Evolutionary conservation across 2,888 invertebrate species (phyloP).

Genomic region (Drosophila leonis): DNA sequence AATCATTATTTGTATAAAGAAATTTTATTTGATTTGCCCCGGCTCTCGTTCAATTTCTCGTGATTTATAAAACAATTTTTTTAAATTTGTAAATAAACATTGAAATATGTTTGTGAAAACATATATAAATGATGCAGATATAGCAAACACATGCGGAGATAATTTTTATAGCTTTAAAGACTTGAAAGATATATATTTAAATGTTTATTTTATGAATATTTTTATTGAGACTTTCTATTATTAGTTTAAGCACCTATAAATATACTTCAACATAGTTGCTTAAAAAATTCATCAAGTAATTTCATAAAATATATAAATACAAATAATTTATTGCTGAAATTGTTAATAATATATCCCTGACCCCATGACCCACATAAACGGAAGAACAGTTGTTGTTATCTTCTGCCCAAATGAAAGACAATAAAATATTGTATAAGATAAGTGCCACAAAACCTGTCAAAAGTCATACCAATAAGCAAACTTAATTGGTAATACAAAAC

Average conservation of each 20-base stretch:
- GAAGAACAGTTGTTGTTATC: slow-evolving; percentile 45
- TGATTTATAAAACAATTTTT: slow-evolving; percentile 6
- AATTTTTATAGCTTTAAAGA: no score
- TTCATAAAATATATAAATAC: background rate
- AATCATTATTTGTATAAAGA: slow-evolving; percentile 24
- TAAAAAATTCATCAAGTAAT: background rate
- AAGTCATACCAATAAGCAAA: slow-evolving; percentile 51
- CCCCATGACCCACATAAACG: slow-evolving; percentile 63
- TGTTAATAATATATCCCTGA: background rate
- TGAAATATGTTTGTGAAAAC: background rate
- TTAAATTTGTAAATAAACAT: slow-evolving; percentile 20
- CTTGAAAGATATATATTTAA: background rate
- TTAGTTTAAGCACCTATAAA: background rate
- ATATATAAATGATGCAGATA: background rate
- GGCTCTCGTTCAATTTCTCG: slow-evolving; percentile 8
- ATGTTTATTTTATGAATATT: background rate
- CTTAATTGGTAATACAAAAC: slow-evolving; percentile 70
- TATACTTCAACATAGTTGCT: background rate
- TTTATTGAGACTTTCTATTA: background rate
- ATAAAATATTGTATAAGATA: slow-evolving; percentile 48
- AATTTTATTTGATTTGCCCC: slow-evolving; percentile 30
- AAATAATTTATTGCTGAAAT: background rate
- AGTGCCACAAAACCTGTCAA: slow-evolving; percentile 56
- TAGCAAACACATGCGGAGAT: background rate
- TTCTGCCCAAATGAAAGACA: background rate